Evolutionary conservation across 92 coral and sea anemone genomes (phyloP).

Genomic region (Meandrina meandrites): DNA sequence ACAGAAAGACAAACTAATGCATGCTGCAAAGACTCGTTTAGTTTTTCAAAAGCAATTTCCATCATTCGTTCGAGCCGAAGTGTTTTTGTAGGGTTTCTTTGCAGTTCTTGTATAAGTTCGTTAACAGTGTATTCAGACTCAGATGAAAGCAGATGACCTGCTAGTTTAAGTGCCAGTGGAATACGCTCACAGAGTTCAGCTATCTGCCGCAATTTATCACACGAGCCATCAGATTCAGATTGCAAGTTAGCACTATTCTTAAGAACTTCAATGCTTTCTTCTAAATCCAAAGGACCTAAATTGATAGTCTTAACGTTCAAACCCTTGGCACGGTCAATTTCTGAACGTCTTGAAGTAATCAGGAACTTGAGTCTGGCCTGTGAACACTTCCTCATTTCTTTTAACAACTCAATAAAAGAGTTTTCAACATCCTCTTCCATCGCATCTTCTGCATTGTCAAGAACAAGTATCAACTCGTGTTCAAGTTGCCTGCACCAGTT

Average conservation of each 20-base stretch:
- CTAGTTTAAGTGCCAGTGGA: neutral
- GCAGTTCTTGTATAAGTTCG: neutral
- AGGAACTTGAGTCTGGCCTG: neutral
- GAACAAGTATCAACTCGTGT: neutral
- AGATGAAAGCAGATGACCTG: neutral
- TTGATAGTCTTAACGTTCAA: neutral
- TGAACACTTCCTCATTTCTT: neutral
- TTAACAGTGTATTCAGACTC: neutral
- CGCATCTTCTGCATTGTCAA: conserved; percentile 49
- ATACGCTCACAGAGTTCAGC: neutral
- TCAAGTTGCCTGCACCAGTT: conserved; percentile 32
- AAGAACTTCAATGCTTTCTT: neutral
- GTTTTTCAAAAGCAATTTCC: neutral
- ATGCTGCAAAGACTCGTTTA: neutral
- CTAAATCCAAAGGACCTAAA: neutral
- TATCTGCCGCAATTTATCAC: neutral
- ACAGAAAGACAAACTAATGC: conserved; percentile 40
- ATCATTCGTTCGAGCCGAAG: neutral
- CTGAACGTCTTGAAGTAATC: neutral
- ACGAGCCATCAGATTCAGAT: neutral
- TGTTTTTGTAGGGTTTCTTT: neutral
- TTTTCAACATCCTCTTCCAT: neutral
- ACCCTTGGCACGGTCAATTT: neutral
- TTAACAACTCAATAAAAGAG: neutral
- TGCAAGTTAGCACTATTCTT: neutral